Conservation (phyloP, 2,797 vertebrate genomes). For the Melanotaenia boesemani region DNA sequence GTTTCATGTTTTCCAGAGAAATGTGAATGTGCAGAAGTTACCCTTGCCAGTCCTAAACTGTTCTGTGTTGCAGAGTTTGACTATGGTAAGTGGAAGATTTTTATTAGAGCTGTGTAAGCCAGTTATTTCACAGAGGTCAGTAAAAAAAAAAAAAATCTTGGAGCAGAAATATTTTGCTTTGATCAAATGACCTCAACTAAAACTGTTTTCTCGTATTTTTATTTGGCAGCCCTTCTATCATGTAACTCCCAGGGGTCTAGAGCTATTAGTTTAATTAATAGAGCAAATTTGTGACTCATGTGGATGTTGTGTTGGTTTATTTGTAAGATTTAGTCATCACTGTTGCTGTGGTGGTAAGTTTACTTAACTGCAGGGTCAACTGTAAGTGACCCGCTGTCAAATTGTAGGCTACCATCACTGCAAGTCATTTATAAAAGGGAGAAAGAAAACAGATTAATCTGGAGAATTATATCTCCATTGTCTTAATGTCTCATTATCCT, state of each 20-base stretch:
- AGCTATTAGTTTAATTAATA: background rate
- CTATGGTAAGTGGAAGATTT: conserved; percentile 85
- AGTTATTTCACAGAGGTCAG: background rate
- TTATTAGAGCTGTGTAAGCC: background rate
- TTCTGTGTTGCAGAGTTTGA: conserved; percentile 93
- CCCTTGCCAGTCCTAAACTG: conserved; percentile 87
- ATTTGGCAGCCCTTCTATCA: background rate
- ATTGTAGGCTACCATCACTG: background rate
- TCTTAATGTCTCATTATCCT: background rate
- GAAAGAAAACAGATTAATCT: background rate
- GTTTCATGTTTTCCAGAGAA: conserved; percentile 61
- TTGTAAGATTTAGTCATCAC: background rate
- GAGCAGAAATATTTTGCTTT: background rate
- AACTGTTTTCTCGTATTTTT: background rate
- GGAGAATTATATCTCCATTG: background rate
- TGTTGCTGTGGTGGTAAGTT: background rate
- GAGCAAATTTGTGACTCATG: background rate
- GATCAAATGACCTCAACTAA: background rate
- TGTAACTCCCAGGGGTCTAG: background rate
- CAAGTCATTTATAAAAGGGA: background rate
- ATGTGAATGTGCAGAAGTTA: conserved; percentile 91
- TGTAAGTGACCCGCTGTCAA: background rate
- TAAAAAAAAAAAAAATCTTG: background rate
- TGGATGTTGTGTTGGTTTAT: background rate
- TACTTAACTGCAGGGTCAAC: background rate